phyloP scores from a whole-genome alignment of 2,113 vertebrate species.

The Amazona vittata region DNA sequence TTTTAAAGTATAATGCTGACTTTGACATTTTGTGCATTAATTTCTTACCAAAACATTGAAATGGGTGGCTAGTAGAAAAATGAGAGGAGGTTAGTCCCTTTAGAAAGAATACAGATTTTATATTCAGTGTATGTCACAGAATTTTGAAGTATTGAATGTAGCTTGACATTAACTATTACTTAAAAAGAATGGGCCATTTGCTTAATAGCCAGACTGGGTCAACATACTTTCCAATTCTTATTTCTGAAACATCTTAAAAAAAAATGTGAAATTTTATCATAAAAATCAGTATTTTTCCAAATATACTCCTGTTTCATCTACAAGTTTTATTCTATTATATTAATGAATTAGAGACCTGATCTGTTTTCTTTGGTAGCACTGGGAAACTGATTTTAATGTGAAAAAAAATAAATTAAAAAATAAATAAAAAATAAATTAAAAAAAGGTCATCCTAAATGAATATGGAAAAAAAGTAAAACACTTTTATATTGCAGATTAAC shows the following conservation, averaged over 20 bases:
- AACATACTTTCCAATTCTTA: not conserved
- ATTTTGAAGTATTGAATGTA: not conserved
- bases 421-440: too few relatives aligned
- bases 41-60: not conserved
- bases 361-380: not conserved
- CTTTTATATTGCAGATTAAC: not conserved
- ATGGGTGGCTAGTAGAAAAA: not conserved
- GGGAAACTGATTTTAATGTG: not conserved
- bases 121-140: rapidly evolving
- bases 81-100: not conserved
- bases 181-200: not conserved
- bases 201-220: not conserved
- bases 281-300: not conserved
- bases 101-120: not conserved
- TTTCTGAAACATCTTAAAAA: not conserved
- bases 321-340: not conserved
- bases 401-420: not conserved
- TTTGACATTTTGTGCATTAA: not conserved
- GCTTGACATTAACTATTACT: not conserved
- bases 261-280: not conserved
- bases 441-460: not conserved
- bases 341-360: not conserved
- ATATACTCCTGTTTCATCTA: not conserved
- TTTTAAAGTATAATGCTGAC: not conserved
- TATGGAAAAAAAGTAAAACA: not conserved